Conservation (phyloP, 2,797 vertebrate species). For the Ptychadena robeensis region DNA sequence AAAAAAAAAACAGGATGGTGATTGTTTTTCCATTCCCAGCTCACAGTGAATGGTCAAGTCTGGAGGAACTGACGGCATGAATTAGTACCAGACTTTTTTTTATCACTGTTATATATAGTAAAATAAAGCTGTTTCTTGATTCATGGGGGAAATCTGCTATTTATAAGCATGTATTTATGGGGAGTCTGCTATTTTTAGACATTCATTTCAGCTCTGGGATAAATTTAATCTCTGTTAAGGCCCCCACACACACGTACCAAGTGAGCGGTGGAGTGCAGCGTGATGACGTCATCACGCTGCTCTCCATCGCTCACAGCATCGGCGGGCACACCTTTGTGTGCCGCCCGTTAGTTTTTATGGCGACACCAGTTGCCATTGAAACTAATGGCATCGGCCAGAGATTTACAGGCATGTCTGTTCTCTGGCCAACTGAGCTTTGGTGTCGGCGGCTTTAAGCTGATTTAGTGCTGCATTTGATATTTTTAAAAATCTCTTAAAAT, state of each 20-base stretch:
- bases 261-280: no score
- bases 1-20: conserved; percentile 34
- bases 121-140: not conserved
- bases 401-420: no score
- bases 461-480: not conserved
- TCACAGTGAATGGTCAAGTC: not conserved
- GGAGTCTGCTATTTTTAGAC: not conserved
- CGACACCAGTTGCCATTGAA: no score
- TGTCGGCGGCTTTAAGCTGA: no score
- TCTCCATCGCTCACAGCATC: no score
- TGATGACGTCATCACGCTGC: no score
- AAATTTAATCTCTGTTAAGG: not conserved
- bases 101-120: not conserved
- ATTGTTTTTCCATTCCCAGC: conserved; percentile 36
- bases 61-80: conserved; percentile 3
- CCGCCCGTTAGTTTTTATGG: no score
- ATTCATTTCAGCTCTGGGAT: not conserved
- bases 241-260: no score
- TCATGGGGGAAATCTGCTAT: not conserved
- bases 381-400: no score
- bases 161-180: not conserved
- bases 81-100: not conserved
- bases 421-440: no score
- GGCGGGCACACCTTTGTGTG: no score
- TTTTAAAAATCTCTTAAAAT: not conserved